These are phyloP conservation scores for Rhamnusium bicolor DNA, from an alignment of 2,888 invertebrate species.

Conservation along the genomic window DNA sequence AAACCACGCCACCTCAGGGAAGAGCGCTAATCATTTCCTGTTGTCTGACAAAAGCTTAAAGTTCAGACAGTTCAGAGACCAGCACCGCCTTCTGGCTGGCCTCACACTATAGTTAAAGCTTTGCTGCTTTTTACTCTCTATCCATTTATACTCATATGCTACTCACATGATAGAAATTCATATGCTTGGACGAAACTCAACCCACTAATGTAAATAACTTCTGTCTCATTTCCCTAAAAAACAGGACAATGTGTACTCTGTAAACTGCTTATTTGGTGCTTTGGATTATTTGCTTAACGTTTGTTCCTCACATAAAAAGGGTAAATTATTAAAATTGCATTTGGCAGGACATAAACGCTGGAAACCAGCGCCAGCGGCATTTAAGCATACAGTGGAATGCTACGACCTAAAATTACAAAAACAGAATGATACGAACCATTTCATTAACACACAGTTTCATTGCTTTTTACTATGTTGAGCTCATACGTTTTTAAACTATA, in stretches of 20 bases:
- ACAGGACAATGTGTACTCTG: neutral
- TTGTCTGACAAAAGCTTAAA: slow-evolving; percentile 28
- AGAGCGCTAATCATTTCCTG: slow-evolving; percentile 31
- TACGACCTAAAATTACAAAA: neutral
- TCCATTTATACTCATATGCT: slow-evolving; percentile 5
- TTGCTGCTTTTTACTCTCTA: slow-evolving; percentile 12
- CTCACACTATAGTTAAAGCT: slow-evolving; percentile 13
- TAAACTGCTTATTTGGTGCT: slow-evolving; percentile 19
- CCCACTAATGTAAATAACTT: slow-evolving; percentile 1
- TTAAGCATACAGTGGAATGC: neutral
- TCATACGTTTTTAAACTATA: neutral
- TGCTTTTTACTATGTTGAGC: neutral
- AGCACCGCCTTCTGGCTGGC: slow-evolving; percentile 25
- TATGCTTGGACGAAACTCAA: slow-evolving; percentile 6
- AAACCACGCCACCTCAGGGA: slow-evolving; percentile 28
- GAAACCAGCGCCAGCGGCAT: neutral
- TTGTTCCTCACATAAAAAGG: slow-evolving; percentile 16
- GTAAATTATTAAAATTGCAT: slow-evolving; percentile 28
- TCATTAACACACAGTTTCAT: neutral
- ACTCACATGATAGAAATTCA: neutral
- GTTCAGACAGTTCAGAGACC: slow-evolving; percentile 22
- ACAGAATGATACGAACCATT: neutral
- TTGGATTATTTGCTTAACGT: slow-evolving; percentile 24
- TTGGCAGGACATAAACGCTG: slow-evolving; percentile 20
- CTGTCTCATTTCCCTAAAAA: neutral